These are phyloP conservation scores for Falco columbarius DNA, from an alignment of 2,797 vertebrate genomes.

Conservation along the genomic window DNA sequence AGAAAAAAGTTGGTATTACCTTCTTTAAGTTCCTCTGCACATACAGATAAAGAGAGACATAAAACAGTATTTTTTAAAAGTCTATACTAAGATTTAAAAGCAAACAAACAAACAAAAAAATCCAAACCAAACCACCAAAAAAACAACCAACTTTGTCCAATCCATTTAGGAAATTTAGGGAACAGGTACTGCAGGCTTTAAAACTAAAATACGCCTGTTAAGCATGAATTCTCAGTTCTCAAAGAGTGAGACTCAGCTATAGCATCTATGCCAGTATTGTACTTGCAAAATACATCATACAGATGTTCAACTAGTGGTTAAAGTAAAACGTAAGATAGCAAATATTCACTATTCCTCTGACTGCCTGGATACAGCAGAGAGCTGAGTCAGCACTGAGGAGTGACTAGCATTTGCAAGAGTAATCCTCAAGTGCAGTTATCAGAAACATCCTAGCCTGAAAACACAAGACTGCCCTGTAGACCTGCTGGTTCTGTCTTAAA, in stretches of 20 bases:
- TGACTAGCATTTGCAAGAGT: background rate
- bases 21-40: conserved; percentile 91
- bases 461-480: background rate
- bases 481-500: background rate
- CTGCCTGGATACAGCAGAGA: background rate
- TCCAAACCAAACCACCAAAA: background rate
- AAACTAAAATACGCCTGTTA: background rate
- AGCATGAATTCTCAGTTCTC: background rate
- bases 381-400: background rate
- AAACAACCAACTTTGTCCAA: background rate
- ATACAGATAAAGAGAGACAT: conserved; percentile 25
- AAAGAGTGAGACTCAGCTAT: background rate
- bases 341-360: background rate
- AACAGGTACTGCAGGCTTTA: background rate
- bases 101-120: background rate
- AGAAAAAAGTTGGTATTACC: conserved; percentile 77
- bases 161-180: background rate
- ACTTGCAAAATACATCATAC: background rate
- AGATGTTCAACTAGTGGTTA: background rate
- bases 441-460: background rate
- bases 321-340: background rate
- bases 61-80: conserved; percentile 47
- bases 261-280: background rate
- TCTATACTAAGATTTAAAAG: background rate
- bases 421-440: background rate